These are phyloP conservation scores for Ormyrus thymus DNA, from an alignment of 2,888 invertebrate genomes.

Conservation along the genomic window DNA sequence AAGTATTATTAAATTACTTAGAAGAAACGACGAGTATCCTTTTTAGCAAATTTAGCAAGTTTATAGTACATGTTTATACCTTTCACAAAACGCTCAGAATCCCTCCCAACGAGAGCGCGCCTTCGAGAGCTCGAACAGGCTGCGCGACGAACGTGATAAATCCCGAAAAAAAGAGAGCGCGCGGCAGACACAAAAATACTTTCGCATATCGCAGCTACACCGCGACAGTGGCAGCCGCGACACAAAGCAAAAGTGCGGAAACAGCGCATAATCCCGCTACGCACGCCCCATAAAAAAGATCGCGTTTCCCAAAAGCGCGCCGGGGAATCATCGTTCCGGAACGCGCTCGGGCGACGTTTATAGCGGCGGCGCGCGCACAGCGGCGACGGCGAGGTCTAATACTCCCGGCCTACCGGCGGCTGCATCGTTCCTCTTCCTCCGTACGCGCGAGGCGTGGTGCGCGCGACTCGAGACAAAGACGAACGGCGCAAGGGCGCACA, in stretches of 20 bases:
- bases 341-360: conserved; percentile 10
- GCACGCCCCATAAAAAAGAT: neutral
- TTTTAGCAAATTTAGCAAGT: too few species aligned
- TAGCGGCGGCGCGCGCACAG: neutral
- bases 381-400: neutral
- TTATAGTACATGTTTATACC: too few species aligned
- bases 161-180: too few species aligned
- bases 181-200: too few species aligned
- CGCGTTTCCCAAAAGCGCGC: conserved; percentile 16
- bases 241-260: neutral
- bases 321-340: conserved; percentile 17
- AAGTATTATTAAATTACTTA: too few species aligned
- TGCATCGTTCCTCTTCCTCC: neutral
- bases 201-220: too few species aligned
- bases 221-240: neutral
- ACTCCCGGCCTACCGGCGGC: neutral
- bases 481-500: too few species aligned
- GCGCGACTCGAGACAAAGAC: neutral
- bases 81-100: too few species aligned
- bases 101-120: too few species aligned
- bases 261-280: neutral
- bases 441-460: neutral
- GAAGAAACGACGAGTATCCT: too few species aligned
- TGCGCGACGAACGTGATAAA: too few species aligned
- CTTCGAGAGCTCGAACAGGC: too few species aligned